These are phyloP conservation scores for Acinonyx jubatus DNA, from an alignment of 2,113 vertebrate species.

Conservation along the genomic window DNA sequence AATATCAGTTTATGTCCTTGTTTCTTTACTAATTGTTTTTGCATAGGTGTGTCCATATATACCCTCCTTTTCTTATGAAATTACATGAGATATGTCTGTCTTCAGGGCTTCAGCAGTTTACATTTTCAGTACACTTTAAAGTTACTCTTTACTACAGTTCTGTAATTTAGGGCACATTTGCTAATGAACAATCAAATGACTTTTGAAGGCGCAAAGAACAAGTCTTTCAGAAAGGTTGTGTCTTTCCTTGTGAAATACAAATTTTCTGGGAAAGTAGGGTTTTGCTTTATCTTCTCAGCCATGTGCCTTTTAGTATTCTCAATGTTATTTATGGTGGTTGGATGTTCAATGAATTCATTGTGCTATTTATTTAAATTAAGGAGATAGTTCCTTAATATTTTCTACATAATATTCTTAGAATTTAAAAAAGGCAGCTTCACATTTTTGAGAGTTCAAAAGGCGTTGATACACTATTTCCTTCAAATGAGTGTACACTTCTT, in stretches of 20 bases:
- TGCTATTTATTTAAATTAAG: neutral
- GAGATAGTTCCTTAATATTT: neutral
- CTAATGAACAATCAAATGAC: constrained; percentile 6
- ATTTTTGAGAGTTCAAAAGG: constrained; percentile 41
- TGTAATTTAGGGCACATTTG: neutral
- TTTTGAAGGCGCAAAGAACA: neutral
- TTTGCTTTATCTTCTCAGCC: neutral
- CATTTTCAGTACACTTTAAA: constrained; percentile 14
- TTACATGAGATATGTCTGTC: neutral
- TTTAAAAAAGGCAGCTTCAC: neutral
- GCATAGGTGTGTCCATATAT: neutral
- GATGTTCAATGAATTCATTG: neutral
- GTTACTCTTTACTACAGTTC: neutral
- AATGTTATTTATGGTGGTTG: neutral
- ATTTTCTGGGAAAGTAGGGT: neutral
- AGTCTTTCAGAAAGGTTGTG: neutral
- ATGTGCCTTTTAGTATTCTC: neutral
- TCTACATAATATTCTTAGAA: constrained; percentile 17
- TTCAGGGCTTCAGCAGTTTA: neutral
- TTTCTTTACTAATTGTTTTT: neutral
- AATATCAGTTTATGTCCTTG: neutral
- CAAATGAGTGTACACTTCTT: neutral
- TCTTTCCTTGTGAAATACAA: neutral
- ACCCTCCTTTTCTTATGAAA: neutral
- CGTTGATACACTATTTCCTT: constrained; percentile 5